Evolutionary conservation across 2,113 vertebrate genomes (phyloP).

Genomic region (Ivindomyrus marchei): DNA sequence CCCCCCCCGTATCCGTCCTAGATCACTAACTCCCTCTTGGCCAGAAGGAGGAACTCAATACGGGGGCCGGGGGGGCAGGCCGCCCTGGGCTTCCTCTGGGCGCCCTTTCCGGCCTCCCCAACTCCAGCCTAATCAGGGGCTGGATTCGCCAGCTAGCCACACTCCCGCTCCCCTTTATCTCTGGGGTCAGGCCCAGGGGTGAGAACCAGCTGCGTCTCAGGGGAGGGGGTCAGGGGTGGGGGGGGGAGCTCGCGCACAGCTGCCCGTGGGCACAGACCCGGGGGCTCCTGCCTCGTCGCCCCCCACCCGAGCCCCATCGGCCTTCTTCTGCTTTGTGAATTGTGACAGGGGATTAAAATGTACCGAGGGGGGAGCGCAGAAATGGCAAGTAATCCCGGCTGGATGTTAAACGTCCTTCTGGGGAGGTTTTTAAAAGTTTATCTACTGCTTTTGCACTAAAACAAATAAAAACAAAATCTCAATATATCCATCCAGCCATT

Average conservation of each 20-base stretch:
- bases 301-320: conserved; percentile 15
- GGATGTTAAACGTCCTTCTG: conserved; percentile 22
- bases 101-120: conserved; percentile 7
- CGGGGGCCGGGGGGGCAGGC: conserved; percentile 10
- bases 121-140: conserved; percentile 27
- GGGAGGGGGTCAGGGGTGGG: neutral
- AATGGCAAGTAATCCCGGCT: conserved; percentile 1
- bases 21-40: conserved; percentile 7
- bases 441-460: neutral
- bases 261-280: conserved; percentile 18
- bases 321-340: conserved; percentile 28
- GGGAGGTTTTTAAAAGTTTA: conserved; percentile 23
- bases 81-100: conserved; percentile 30
- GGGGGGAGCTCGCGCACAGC: conserved; percentile 28
- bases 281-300: conserved; percentile 26
- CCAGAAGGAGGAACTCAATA: conserved; percentile 30
- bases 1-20: neutral
- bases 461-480: neutral
- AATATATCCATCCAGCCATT: neutral
- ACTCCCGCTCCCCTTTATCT: neutral
- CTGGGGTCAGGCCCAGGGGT: conserved; percentile 22
- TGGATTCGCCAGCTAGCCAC: neutral
- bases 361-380: neutral
- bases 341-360: conserved; percentile 33
- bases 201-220: conserved; percentile 17